Evolutionary conservation across 2,888 invertebrate species (phyloP).

Genomic region (Cerastoderma edule): DNA sequence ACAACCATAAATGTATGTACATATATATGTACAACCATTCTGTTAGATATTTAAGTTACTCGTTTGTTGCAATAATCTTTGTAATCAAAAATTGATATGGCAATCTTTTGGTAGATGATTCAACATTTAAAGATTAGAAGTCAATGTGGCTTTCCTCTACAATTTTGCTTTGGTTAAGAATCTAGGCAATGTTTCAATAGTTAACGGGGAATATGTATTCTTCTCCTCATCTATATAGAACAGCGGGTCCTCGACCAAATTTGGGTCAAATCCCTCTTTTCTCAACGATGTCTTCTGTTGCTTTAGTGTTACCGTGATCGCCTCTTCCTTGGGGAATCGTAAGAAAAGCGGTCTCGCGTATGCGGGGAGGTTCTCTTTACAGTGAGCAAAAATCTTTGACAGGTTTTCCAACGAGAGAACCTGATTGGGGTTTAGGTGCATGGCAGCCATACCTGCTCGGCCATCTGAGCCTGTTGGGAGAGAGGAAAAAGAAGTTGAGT

Average conservation of each 20-base stretch:
- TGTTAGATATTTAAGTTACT: too few relatives aligned
- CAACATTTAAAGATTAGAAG: too few relatives aligned
- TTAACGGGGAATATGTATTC: conserved; percentile 65
- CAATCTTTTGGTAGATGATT: too few relatives aligned
- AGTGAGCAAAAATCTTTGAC: conserved; percentile 64
- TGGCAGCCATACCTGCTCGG: conserved; percentile 80
- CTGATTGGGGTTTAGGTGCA: conserved; percentile 65
- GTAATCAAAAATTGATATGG: too few relatives aligned
- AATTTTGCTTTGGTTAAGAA: conserved; percentile 57
- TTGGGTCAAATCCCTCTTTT: conserved; percentile 76
- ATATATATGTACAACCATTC: too few relatives aligned
- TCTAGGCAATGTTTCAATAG: conserved; percentile 45
- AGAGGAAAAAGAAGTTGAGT: neutral
- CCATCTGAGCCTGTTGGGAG: conserved; percentile 65
- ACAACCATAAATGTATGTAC: too few relatives aligned
- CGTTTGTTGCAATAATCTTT: too few relatives aligned
- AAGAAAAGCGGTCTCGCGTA: conserved; percentile 43
- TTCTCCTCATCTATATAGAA: conserved; percentile 62
- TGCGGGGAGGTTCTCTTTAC: conserved; percentile 43
- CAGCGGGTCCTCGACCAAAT: conserved; percentile 64
- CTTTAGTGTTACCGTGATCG: conserved; percentile 65
- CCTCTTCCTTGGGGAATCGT: conserved; percentile 38
- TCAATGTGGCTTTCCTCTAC: too few relatives aligned
- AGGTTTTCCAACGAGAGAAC: conserved; percentile 53
- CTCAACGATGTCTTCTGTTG: conserved; percentile 73